Conservation (phyloP, 2,113 vertebrate species). For the Anser cygnoides region DNA sequence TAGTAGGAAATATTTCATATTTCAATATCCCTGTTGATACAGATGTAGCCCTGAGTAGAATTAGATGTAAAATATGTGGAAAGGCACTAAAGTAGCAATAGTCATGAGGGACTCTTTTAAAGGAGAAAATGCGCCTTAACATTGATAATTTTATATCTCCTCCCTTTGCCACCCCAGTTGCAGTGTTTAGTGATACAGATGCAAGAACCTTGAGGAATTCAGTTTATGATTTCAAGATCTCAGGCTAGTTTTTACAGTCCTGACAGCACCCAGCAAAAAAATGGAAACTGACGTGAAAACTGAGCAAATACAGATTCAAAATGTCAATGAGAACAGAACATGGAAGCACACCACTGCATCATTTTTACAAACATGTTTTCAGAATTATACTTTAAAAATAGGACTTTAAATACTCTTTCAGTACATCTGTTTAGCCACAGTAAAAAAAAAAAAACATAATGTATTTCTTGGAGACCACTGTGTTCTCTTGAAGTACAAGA, state of each 20-base stretch:
- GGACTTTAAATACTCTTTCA: neutral
- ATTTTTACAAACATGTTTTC: neutral
- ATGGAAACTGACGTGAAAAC: fast-evolving
- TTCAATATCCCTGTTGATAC: neutral
- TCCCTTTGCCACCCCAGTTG: neutral
- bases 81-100: neutral
- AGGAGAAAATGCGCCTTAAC: neutral
- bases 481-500: neutral
- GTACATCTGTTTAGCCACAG: neutral
- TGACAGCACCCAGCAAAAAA: neutral
- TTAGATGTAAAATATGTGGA: neutral
- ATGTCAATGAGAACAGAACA: neutral
- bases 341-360: neutral
- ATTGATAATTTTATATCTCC: neutral
- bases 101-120: neutral
- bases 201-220: neutral
- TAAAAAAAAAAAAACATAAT: neutral
- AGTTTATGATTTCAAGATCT: neutral
- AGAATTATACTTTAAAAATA: neutral
- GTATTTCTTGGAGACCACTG: neutral
- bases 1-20: neutral
- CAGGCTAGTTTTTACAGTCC: neutral
- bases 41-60: neutral
- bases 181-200: fast-evolving
- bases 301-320: neutral